Evolutionary conservation across 2,888 invertebrate genomes (phyloP), one percentile per base, ranked within the genome.

Genomic region (Meloe dianella): DNA sequence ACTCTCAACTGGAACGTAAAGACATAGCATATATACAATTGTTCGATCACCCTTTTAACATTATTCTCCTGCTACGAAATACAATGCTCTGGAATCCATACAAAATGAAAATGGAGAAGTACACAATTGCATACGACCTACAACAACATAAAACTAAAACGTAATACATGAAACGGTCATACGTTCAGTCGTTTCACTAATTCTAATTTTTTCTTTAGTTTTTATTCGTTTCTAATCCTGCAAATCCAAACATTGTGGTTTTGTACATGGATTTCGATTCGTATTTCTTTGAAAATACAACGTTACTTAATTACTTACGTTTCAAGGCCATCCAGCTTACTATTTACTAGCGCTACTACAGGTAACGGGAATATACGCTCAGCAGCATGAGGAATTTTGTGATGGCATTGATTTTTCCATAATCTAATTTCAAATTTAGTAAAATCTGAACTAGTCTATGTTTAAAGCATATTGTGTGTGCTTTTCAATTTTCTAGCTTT

Each of bases 71-170:
- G 66, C 71, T 64, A 71, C 58, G 73, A 73, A 72, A 74, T 63
- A 73, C 67, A 74, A 74, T 72, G 73, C 72, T 66, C 62, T 51
- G 66, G 73, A 74, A 74, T 73, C 73, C 74, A 70, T 74, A 74
- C 70, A 73, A 74, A 72, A 68, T 47, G 47, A 58, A 64, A 58
- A 56, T 63, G 63, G 47, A 47, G 27, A 30, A 64, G 71, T 69
- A 66, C 69, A 69, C 66, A 67, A 68, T 73, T 71, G 72, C 71
- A 71, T 69, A 71, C 71, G 71, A 72, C 71, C 69, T 60, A 57
- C 57, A 47, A 47, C 20, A 47, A 47, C 47, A 47, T 47, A 41
- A 20, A 41, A n/a, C 38, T 41, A 41, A 41, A 47, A 47, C 47
- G 47, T 47, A 47, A 47, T 47, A 47, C 47, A 22, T 47, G 47